Conservation (phyloP, 35 echinoderm and acorn worm species). For the Chiridota heheva region DNA sequence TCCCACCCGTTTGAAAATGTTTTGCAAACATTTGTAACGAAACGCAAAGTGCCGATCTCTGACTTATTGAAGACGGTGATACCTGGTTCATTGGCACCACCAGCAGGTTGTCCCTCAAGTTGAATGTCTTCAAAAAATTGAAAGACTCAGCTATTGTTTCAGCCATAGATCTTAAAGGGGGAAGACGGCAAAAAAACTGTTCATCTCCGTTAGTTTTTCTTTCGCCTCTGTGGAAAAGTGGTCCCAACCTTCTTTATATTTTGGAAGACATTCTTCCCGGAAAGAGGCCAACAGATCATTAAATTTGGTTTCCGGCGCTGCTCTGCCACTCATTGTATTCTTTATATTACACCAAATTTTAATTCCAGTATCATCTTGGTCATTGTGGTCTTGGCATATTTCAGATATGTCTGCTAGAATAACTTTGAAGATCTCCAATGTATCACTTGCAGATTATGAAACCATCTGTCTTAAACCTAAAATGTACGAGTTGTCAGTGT, state of each 20-base stretch:
- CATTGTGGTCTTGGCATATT: not conserved
- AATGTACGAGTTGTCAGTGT: no score
- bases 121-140: not conserved
- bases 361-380: not conserved
- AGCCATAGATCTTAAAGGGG: not conserved
- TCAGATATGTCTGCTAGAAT: no score
- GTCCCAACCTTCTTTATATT: not conserved
- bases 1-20: no score
- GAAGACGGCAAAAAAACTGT: not conserved
- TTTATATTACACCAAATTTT: constrained; percentile 16
- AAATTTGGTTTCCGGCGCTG: constrained; percentile 35
- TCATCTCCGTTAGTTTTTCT: not conserved
- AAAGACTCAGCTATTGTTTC: not conserved
- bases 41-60: constrained; percentile 1
- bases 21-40: constrained; percentile 14
- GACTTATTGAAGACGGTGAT: not conserved
- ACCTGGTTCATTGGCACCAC: not conserved
- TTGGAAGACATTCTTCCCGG: not conserved
- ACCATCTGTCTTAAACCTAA: no score
- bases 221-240: not conserved
- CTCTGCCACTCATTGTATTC: constrained; percentile 44
- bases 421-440: no score
- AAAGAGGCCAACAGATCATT: not conserved
- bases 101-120: not conserved
- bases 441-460: no score